Evolutionary conservation across 2,797 vertebrate species (phyloP).

Genomic region (Urophycis tenuis): DNA sequence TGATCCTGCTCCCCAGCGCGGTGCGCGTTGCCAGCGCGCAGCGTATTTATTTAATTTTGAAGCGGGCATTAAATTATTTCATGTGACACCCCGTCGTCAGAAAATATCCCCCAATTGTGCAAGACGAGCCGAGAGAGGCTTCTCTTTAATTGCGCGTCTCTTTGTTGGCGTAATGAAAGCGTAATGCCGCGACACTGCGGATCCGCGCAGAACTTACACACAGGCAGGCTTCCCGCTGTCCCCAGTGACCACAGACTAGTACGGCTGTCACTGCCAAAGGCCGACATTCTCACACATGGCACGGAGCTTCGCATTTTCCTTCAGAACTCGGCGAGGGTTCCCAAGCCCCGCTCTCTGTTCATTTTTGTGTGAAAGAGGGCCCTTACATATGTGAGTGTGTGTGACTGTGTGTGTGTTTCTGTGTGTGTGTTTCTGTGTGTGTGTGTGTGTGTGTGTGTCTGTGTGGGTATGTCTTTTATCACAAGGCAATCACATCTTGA

Average conservation of each 20-base stretch:
- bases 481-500: constrained; percentile 61
- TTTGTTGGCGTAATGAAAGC: constrained; percentile 59
- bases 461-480: constrained; percentile 51
- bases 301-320: constrained; percentile 35
- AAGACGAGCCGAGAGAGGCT: constrained; percentile 35
- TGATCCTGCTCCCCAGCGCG: background rate
- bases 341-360: constrained; percentile 7
- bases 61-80: constrained; percentile 40
- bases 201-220: constrained; percentile 44
- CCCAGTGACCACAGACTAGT: constrained; percentile 47
- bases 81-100: constrained; percentile 15
- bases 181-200: constrained; percentile 49
- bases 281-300: constrained; percentile 54
- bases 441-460: constrained; percentile 25
- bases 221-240: constrained; percentile 35
- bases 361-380: constrained; percentile 6
- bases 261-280: constrained; percentile 46
- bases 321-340: constrained; percentile 43
- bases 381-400: constrained; percentile 14
- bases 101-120: constrained; percentile 48
- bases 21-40: background rate
- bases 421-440: constrained; percentile 33
- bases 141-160: constrained; percentile 46
- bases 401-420: constrained; percentile 25
- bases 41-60: constrained; percentile 35